Conservation (phyloP, 23 tunicate species). For the Ascidia mentula region DNA sequence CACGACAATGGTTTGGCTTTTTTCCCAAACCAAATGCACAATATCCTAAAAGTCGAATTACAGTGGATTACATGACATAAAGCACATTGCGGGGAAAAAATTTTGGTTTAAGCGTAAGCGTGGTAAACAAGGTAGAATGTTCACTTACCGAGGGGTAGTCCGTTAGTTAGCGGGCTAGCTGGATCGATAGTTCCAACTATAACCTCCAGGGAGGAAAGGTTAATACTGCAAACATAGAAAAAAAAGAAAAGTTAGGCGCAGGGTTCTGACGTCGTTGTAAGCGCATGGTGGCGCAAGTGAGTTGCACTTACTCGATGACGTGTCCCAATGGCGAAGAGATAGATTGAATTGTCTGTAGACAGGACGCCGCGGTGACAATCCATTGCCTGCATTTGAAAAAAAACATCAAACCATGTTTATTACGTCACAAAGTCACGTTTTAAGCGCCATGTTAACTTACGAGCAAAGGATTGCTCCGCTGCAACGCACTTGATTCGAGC, state of each 20-base stretch:
- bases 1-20: too few relatives aligned
- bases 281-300: background rate
- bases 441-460: slow-evolving; percentile 34
- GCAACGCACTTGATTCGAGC: slow-evolving; percentile 45
- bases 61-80: too few relatives aligned
- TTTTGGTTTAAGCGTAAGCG: too few relatives aligned
- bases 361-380: slow-evolving; percentile 84
- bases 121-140: too few relatives aligned
- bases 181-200: slow-evolving; percentile 42
- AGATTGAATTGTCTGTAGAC: slow-evolving; percentile 35
- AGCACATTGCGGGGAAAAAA: too few relatives aligned
- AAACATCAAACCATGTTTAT: background rate
- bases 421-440: background rate
- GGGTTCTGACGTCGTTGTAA: background rate
- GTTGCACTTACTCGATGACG: slow-evolving; percentile 32
- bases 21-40: too few relatives aligned
- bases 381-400: slow-evolving; percentile 51
- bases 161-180: slow-evolving; percentile 19
- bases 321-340: slow-evolving; percentile 14
- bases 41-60: too few relatives aligned
- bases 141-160: slow-evolving; percentile 35
- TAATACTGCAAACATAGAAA: slow-evolving; percentile 15
- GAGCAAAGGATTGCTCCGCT: slow-evolving; percentile 75
- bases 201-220: slow-evolving; percentile 37
- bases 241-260: background rate